phyloP scores from a whole-genome alignment of 2,888 invertebrate genomes.

The Lasioglossum calceatum region DNA sequence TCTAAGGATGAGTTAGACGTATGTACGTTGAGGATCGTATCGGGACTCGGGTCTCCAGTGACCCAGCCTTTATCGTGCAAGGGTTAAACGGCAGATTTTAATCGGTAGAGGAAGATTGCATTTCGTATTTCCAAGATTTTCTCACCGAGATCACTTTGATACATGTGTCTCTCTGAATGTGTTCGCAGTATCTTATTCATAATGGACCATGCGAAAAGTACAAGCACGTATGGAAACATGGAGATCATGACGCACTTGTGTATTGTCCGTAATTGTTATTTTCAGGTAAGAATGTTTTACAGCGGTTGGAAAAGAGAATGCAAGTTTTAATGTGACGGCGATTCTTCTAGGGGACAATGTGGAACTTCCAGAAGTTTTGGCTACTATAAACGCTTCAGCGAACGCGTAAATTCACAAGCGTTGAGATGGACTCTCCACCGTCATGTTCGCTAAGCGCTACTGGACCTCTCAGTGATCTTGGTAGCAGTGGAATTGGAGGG shows the following conservation, averaged over 20 bases:
- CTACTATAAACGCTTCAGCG: slow-evolving; percentile 66
- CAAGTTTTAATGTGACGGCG: not conserved
- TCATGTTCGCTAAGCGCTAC: slow-evolving; percentile 91
- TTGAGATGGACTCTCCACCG: slow-evolving; percentile 91
- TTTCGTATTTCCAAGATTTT: not conserved
- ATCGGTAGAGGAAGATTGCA: not conserved
- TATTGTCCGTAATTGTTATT: slow-evolving; percentile 72
- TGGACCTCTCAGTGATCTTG: slow-evolving; percentile 90
- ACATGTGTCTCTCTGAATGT: slow-evolving; percentile 27
- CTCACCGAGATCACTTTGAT: not conserved
- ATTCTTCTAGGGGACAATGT: slow-evolving; percentile 75
- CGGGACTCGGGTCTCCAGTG: not conserved
- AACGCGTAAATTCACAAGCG: slow-evolving; percentile 50
- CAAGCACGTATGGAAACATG: slow-evolving; percentile 69
- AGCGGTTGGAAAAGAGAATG: not conserved
- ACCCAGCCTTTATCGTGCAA: not conserved
- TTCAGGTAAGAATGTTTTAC: slow-evolving; percentile 71
- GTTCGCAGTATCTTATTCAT: slow-evolving; percentile 62
- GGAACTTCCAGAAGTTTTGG: slow-evolving; percentile 75
- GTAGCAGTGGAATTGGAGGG: slow-evolving; percentile 91
- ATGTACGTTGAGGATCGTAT: not conserved
- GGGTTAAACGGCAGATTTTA: not conserved
- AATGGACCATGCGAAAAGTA: slow-evolving; percentile 76
- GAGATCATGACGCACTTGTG: slow-evolving; percentile 62
- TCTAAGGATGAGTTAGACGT: not conserved